A percentile compares a stretch with the other conserved stretches of the same genome.
These are phyloP conservation scores for Spicauda simplicius DNA, from an alignment of 2,888 invertebrate genomes.

Conservation along the genomic window DNA sequence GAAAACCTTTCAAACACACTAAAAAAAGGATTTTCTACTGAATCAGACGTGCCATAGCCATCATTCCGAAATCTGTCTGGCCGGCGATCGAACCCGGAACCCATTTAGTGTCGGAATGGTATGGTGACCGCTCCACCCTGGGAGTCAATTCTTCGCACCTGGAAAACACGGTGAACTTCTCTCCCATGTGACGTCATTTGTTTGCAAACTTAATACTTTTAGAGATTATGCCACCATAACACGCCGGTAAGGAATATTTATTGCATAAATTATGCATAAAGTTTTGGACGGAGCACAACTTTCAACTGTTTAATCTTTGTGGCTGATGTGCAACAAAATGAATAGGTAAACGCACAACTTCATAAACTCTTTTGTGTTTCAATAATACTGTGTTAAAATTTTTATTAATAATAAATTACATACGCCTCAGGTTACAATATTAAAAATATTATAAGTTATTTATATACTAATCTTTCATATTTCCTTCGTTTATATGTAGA, in stretches of 20 bases:
- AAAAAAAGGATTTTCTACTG: no score
- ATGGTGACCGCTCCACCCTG: no score
- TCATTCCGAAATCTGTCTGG: no score
- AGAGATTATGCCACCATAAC: not conserved
- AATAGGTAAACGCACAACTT: not conserved
- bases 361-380: not conserved
- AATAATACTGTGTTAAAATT: not conserved
- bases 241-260: not conserved
- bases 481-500: no score
- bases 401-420: not conserved
- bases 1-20: no score
- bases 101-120: no score
- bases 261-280: slow-evolving; percentile 6
- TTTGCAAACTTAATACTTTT: slow-evolving; percentile 1
- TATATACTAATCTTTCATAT: no score
- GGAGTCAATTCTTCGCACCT: not conserved
- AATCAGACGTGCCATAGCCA: no score
- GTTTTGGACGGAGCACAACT: not conserved
- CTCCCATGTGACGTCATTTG: not conserved
- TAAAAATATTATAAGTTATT: no score
- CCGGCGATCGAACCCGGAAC: no score
- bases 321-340: not conserved
- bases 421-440: not conserved
- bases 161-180: not conserved
- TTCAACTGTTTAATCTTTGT: not conserved